Percentiles rank a stretch among this genome's conserved stretches.
Evolutionary conservation across 2,797 vertebrate genomes (phyloP).

Genomic region (Nannoperca obscura): DNA sequence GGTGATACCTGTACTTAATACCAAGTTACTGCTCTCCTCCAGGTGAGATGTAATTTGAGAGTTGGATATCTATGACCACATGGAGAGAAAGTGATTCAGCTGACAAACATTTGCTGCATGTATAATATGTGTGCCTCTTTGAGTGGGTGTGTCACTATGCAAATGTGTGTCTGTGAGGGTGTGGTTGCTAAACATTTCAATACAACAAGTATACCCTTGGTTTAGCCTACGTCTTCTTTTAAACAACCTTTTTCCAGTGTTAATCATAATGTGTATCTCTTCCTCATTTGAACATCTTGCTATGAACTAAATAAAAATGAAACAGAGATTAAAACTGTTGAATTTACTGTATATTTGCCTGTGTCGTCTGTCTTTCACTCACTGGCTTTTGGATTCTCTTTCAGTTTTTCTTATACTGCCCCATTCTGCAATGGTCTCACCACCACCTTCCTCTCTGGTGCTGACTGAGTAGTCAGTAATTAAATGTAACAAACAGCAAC

Average conservation of each 20-base stretch:
- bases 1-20: not conserved
- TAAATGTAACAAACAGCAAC: not conserved
- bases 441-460: not conserved
- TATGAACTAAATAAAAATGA: slow-evolving; percentile 32
- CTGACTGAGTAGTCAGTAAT: not conserved
- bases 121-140: not conserved
- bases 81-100: not conserved
- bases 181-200: not conserved
- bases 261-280: not conserved
- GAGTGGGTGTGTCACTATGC: not conserved
- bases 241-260: slow-evolving; percentile 6
- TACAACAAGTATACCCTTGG: not conserved
- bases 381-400: not conserved
- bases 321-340: not conserved
- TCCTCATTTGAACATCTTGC: slow-evolving; percentile 15
- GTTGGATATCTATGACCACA: not conserved
- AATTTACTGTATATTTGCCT: not conserved
- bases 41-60: not conserved
- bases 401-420: not conserved
- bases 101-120: not conserved
- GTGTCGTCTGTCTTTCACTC: not conserved
- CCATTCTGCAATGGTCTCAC: accelerated
- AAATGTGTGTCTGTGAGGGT: not conserved
- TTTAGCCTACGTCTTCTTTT: not conserved
- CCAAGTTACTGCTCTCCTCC: not conserved